Evolutionary conservation across 2,797 vertebrate species (phyloP).

Genomic region (Bucorvus abyssinicus): DNA sequence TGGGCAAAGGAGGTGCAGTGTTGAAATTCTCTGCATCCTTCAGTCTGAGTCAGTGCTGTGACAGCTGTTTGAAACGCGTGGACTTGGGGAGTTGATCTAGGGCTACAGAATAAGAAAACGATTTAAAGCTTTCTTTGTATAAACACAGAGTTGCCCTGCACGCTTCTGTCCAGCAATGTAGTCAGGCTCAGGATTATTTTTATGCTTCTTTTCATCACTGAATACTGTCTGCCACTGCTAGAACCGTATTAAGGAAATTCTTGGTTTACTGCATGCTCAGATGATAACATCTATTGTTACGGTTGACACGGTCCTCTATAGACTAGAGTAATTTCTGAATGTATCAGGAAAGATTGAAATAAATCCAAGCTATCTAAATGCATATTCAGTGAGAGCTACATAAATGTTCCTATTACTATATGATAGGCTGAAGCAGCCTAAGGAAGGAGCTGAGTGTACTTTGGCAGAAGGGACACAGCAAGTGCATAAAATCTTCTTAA

Average conservation of each 20-base stretch:
- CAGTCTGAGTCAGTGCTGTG: not conserved
- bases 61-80: not conserved
- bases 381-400: not conserved
- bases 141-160: rapidly evolving
- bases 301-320: not conserved
- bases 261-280: not conserved
- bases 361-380: not conserved
- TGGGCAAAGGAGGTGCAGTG: rapidly evolving
- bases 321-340: not conserved
- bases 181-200: not conserved
- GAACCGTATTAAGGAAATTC: not conserved
- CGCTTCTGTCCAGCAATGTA: not conserved
- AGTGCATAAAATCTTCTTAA: not conserved
- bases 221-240: not conserved
- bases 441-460: not conserved
- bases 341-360: not conserved
- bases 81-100: not conserved
- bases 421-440: not conserved
- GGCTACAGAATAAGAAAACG: not conserved
- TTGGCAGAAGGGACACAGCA: not conserved
- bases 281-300: not conserved
- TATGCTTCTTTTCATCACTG: not conserved
- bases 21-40: not conserved
- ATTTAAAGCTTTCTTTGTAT: not conserved
- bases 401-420: not conserved